Base-by-base conservation (phyloP, 2,888 invertebrate genomes). In the Pseudococcus jackbeardsleyi region DNA sequence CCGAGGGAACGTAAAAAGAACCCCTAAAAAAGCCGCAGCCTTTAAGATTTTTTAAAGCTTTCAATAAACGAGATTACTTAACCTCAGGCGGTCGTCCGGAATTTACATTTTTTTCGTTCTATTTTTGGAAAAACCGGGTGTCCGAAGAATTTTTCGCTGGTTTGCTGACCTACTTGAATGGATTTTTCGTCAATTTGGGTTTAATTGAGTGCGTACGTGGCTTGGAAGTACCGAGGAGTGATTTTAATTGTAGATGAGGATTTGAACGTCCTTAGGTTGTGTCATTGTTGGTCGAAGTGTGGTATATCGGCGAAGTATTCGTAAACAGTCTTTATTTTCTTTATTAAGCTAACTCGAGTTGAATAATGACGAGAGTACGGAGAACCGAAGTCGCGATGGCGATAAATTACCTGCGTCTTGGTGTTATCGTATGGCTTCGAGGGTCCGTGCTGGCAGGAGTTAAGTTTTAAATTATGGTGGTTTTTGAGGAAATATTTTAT, bases 51-150 rank as follows among this genome's bases (percentile, higher is more conserved):
- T 33, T 72, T 11, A 72, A 72, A 72, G 68, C 68, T 72, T 72
- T 72, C 68, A 72, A 72, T 72, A 72, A 72, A 72, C 68, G 68
- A 72, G 68, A 72, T 72, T 72, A 72, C 33, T 72, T 33, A 72
- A 72, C 68, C 68, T 12, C 12, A 26, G 68, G 68, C 59, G 59
- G 33, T 72, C 68, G 68, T 33, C 26, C 26, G 26, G 26, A 33
- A 33, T 33, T 72, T 72, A 72, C 68, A 72, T 72, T 72, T 72
- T 72, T 72, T 72, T 3, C 33, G 33, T 72, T 72, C 33, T 33
- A 33, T 72, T 72, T 72, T 72, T 72, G 11, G 33, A 72, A 72
- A 72, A 33, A 22, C 11, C 22, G 12, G 26, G 6, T 64, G 19
- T 64, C 64, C 64, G n/a, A 11, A 19, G 22, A 64, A 33, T 33